phyloP scores from a whole-genome alignment of 2,888 invertebrate species.

The Amiota mariae region DNA sequence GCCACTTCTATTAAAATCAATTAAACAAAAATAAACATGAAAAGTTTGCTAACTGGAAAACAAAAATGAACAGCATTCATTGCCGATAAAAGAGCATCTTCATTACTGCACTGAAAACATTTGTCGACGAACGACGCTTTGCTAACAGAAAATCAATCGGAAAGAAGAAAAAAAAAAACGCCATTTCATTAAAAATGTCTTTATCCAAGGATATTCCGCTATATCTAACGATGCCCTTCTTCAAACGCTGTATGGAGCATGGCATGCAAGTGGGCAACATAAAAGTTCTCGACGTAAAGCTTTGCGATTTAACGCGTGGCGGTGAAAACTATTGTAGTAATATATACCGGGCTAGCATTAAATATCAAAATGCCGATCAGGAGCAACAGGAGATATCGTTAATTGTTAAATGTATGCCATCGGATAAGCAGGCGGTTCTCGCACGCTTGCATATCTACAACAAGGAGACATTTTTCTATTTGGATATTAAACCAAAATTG shows the following conservation, averaged over 20 bases:
- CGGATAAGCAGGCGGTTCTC: conserved; percentile 71
- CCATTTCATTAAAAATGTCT: conserved; percentile 18
- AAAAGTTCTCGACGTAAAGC: conserved; percentile 55
- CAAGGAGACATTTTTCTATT: conserved; percentile 73
- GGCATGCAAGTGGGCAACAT: conserved; percentile 63
- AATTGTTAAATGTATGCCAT: conserved; percentile 67
- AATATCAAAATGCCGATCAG: conserved; percentile 51
- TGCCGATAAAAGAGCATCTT: not conserved
- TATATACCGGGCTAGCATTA: conserved; percentile 64
- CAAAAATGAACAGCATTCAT: not conserved
- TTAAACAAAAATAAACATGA: not conserved
- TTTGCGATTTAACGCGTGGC: conserved; percentile 59
- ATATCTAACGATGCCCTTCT: conserved; percentile 62
- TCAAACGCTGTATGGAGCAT: conserved; percentile 61
- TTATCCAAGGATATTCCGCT: conserved; percentile 46
- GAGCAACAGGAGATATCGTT: conserved; percentile 50
- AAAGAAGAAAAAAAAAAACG: not conserved
- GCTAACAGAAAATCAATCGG: not conserved
- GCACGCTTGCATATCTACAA: conserved; percentile 73
- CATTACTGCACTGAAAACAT: not conserved
- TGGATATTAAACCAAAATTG: conserved; percentile 72
- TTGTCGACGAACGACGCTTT: not conserved
- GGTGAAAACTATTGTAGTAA: conserved; percentile 73
- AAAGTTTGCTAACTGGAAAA: not conserved
- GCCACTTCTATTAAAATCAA: not conserved